These are phyloP conservation scores for Neoscelio sp. DNA, from an alignment of 2,888 invertebrate species.

Conservation along the genomic window DNA sequence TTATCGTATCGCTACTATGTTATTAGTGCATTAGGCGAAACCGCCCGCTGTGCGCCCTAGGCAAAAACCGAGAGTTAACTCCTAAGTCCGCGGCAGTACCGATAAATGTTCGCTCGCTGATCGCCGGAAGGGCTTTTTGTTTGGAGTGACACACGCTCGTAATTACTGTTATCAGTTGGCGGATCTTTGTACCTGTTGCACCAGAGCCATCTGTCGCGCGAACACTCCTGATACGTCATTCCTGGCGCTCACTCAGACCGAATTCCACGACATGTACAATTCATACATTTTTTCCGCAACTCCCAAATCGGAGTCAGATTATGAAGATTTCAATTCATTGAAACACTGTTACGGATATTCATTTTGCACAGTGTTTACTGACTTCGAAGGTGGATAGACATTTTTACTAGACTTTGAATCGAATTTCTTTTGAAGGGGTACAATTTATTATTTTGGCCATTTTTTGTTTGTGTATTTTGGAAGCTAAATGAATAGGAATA, in stretches of 20 bases:
- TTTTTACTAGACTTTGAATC: too few species aligned
- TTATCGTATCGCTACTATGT: slow-evolving; percentile 81
- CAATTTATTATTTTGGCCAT: too few species aligned
- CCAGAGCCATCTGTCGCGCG: slow-evolving; percentile 72
- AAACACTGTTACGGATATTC: too few species aligned
- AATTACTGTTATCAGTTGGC: slow-evolving; percentile 81
- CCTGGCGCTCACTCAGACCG: slow-evolving; percentile 21
- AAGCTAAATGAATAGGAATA: too few species aligned
- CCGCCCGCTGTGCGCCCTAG: slow-evolving; percentile 76
- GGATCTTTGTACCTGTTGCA: slow-evolving; percentile 77
- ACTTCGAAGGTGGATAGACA: too few species aligned
- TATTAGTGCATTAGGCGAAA: slow-evolving; percentile 82
- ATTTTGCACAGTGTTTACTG: too few species aligned
- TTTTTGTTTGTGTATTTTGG: too few species aligned
- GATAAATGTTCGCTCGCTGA: slow-evolving; percentile 77
- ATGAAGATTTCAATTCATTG: too few species aligned
- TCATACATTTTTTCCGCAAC: too few species aligned
- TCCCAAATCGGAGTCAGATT: too few species aligned
- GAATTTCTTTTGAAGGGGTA: too few species aligned
- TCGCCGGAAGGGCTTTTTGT: slow-evolving; percentile 72
- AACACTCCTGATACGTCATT: slow-evolving; percentile 54
- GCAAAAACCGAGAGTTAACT: slow-evolving; percentile 71
- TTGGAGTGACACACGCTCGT: slow-evolving; percentile 78
- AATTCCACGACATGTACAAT: too few species aligned
- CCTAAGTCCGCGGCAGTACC: slow-evolving; percentile 76